Conservation (phyloP, 2,888 invertebrate genomes). For the Hedychridium roseum region DNA sequence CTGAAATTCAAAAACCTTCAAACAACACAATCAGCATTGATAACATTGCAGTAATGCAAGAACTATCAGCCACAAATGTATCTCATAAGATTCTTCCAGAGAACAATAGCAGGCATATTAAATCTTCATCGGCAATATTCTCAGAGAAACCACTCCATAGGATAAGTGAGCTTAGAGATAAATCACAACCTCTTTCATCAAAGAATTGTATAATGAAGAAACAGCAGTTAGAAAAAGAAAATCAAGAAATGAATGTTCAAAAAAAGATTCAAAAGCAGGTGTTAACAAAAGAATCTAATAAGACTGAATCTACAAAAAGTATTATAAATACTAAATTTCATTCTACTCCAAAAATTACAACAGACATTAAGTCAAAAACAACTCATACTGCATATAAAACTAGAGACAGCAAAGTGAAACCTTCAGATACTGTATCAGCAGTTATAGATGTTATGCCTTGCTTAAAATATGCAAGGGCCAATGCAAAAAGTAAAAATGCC, state of each 20-base stretch:
- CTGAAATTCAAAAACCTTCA: slow-evolving; percentile 2
- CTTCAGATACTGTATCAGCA: neutral
- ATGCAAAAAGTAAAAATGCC: slow-evolving; percentile 8
- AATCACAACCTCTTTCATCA: too few relatives aligned
- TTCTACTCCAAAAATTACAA: neutral
- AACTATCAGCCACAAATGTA: too few relatives aligned
- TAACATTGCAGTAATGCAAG: slow-evolving; percentile 11
- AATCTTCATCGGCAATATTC: too few relatives aligned
- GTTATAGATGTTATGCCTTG: slow-evolving; percentile 23
- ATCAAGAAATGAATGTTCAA: slow-evolving; percentile 1
- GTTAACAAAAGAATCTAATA: neutral
- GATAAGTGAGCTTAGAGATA: too few relatives aligned
- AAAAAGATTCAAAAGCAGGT: neutral
- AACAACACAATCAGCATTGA: slow-evolving; percentile 4
- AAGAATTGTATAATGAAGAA: slow-evolving; percentile 4
- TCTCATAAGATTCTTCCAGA: neutral
- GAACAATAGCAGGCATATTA: too few relatives aligned
- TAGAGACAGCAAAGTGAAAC: neutral
- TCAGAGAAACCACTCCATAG: too few relatives aligned
- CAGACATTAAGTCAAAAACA: neutral
- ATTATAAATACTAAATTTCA: neutral
- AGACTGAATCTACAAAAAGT: neutral
- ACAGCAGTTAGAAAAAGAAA: slow-evolving; percentile 29
- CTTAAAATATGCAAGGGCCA: slow-evolving; percentile 18
- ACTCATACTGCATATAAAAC: neutral